Percentiles rank a stretch among this genome's conserved stretches.
These are phyloP conservation scores for Gerris lacustris DNA, from an alignment of 2,888 invertebrate genomes.

Conservation along the genomic window DNA sequence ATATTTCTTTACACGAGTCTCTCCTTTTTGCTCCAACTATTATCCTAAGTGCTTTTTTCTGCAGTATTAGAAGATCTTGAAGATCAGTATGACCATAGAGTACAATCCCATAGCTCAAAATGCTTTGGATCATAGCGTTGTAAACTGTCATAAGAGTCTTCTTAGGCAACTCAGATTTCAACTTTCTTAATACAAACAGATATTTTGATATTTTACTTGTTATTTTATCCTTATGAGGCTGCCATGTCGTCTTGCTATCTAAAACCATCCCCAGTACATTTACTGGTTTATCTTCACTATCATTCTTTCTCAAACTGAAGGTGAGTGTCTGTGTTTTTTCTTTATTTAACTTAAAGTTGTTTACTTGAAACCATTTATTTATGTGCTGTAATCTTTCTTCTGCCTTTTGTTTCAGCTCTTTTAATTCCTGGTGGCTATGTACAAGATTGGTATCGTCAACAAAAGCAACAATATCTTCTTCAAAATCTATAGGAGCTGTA, in stretches of 20 bases:
- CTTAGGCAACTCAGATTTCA: neutral
- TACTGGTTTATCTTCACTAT: neutral
- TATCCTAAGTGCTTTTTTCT: neutral
- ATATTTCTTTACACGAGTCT: neutral
- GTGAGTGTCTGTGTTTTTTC: neutral
- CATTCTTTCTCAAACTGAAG: neutral
- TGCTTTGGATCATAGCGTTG: neutral
- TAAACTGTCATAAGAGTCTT: neutral
- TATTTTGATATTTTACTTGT: neutral
- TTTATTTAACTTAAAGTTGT: neutral
- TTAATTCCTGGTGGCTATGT: neutral
- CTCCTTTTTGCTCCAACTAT: neutral
- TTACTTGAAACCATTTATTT: conserved; percentile 1
- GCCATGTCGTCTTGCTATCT: neutral
- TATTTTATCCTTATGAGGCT: conserved; percentile 2
- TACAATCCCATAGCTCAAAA: neutral
- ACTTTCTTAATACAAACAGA: neutral
- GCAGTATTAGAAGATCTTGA: neutral
- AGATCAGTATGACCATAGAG: neutral
- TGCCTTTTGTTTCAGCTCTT: conserved; percentile 1
- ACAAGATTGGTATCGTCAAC: neutral
- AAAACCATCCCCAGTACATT: neutral
- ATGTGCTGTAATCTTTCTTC: neutral
- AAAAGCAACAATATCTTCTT: neutral
- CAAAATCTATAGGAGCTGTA: neutral